A percentile compares a stretch with the other conserved stretches of the same genome.
Conservation (phyloP, 2,888 invertebrate species). For the Gymnosoma rotundatum region DNA sequence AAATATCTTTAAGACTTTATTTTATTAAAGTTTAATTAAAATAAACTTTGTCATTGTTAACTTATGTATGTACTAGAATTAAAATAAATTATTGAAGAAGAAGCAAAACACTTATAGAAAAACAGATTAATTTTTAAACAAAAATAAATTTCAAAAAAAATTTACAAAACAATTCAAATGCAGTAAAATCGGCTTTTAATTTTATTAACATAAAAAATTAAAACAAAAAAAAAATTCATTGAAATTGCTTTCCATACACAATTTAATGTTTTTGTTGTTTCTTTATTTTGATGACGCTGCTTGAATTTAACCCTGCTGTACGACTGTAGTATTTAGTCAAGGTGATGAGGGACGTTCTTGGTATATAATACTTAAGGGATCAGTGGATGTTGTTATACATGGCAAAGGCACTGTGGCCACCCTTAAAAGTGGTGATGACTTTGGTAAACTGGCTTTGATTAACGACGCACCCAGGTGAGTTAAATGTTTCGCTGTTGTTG, state of each 20-base stretch:
- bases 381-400: conserved; percentile 92
- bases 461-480: conserved; percentile 91
- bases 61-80: no score
- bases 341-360: conserved; percentile 92
- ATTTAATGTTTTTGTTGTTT: conserved; percentile 3
- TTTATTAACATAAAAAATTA: conserved; percentile 16
- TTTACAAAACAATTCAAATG: conserved; percentile 15
- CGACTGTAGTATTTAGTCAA: conserved; percentile 88
- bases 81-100: no score
- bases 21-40: conserved; percentile 56
- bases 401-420: conserved; percentile 92
- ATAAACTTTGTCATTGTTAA: conserved; percentile 57
- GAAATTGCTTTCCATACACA: conserved; percentile 55
- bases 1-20: conserved; percentile 57
- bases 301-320: background rate
- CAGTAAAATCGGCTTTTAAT: background rate
- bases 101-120: background rate
- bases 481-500: conserved; percentile 5
- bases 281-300: conserved; percentile 9
- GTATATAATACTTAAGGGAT: conserved; percentile 92
- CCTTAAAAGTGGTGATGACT: conserved; percentile 92
- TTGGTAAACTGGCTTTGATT: conserved; percentile 92
- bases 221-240: conserved; percentile 23
- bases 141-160: conserved; percentile 18
- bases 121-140: conserved; percentile 46